Base-by-base conservation (phyloP, 1,140 invertebrate species). In the Polyergus mexicanus region DNA sequence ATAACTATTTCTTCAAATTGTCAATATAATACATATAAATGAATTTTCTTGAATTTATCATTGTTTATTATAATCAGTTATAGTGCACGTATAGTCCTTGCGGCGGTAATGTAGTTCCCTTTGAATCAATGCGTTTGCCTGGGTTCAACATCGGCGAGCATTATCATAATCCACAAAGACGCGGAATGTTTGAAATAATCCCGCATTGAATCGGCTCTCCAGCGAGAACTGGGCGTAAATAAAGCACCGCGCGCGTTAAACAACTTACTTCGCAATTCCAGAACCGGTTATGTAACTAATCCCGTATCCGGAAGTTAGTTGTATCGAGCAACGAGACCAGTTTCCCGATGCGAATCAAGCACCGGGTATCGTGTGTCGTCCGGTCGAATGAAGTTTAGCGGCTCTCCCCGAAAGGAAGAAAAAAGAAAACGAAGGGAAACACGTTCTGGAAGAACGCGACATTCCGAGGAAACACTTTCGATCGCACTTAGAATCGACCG, bases 281-380 rank as follows among this genome's bases (percentile, higher is more conserved):
- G 41, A 76, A 78, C 78, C 85, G 63, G 74, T 90, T 89, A 81
- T 65, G 77, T 83, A 90, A 86, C 89, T 90, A 89, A 87, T 89
- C 80, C 81, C 75, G 84, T 78, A 68, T 80, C 69, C 84, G 88
- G 81, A 86, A 88, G 68, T 80, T 65, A 28, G 51, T 41, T 47
- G 74, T 51, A 56, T 68, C 72, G 32, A 72, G 85, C 44, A 71
- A 75, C 44, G 62, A 74, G 88, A 86, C 86, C 75, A 85, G 69
- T 88, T 78, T 62, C 35, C 7, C 25, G 25, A 13, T 47, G 41
- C 28, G 44, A 84, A 77, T 25, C 32, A 13, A 75, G 11, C n/a
- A 68, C 13, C 16, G n/a, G 54, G 4, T 81, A 74, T 83, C 41
- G 68, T 28, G 54, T 72, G 25, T 74, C 54, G 32, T 44, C 38